phyloP scores from a whole-genome alignment of 2,888 invertebrate genomes.

The Parnassius smintheus region DNA sequence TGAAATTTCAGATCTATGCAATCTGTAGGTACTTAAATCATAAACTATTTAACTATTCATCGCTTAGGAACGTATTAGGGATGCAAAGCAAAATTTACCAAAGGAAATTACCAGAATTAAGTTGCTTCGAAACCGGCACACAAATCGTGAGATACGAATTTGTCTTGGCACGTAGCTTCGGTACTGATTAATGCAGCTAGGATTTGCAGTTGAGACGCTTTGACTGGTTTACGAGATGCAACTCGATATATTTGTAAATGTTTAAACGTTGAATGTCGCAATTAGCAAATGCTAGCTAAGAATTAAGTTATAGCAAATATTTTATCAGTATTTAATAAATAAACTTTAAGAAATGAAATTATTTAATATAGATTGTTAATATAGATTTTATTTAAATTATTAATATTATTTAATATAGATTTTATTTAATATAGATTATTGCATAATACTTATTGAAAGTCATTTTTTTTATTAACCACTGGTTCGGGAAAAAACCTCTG shows the following conservation, averaged over 20 bases:
- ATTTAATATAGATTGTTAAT: too few species aligned
- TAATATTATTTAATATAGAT: too few species aligned
- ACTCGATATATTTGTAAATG: constrained; percentile 14
- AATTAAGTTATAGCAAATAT: too few species aligned
- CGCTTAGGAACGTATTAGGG: constrained; percentile 13
- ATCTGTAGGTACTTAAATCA: too few species aligned
- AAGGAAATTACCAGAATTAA: constrained; percentile 27
- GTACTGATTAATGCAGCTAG: constrained; percentile 25
- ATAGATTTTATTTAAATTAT: too few species aligned
- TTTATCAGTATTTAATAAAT: too few species aligned
- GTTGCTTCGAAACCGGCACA: constrained; percentile 22
- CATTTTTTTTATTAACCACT: too few species aligned
- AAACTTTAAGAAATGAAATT: too few species aligned
- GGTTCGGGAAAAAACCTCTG: too few species aligned
- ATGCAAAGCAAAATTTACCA: constrained; percentile 14
- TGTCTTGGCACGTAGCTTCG: constrained; percentile 27
- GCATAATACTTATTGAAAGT: too few species aligned
- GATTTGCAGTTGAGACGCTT: constrained; percentile 26
- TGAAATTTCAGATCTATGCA: too few species aligned
- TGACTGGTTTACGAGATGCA: constrained; percentile 22
- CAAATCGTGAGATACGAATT: constrained; percentile 29
- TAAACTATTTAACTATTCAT: neutral
- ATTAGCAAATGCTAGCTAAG: neutral
- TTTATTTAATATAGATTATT: too few species aligned
- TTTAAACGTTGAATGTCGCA: constrained; percentile 4